These are phyloP conservation scores for Zosterops lateralis DNA, from an alignment of 2,113 vertebrate species.

Conservation along the genomic window DNA sequence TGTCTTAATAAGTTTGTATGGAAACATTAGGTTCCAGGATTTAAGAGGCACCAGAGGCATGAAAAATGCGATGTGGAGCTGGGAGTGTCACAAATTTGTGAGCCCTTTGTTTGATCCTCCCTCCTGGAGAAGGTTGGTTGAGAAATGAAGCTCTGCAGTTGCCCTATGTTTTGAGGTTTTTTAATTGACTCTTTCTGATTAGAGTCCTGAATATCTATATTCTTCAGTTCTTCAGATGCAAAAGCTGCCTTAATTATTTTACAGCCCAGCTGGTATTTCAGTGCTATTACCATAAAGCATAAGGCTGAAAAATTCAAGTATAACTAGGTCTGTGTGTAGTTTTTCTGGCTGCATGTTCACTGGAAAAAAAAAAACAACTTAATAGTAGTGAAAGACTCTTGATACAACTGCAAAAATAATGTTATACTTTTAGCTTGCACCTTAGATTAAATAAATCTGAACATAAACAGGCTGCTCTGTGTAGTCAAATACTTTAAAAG, in stretches of 20 bases:
- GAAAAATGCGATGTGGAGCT: neutral
- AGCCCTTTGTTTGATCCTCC: accelerated
- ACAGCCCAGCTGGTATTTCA: neutral
- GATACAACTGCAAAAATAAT: neutral
- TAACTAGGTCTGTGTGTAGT: accelerated
- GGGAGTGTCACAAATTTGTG: neutral
- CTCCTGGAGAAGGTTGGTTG: accelerated
- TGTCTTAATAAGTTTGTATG: neutral
- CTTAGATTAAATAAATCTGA: neutral
- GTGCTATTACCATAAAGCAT: neutral
- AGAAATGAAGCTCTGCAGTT: neutral
- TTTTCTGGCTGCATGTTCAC: neutral
- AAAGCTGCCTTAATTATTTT: neutral
- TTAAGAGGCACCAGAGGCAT: neutral
- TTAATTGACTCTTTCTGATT: neutral
- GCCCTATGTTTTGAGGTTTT: accelerated
- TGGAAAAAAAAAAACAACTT: neutral
- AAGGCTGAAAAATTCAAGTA: neutral
- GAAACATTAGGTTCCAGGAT: accelerated
- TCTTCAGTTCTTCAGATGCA: neutral
- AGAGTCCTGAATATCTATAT: neutral
- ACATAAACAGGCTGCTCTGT: accelerated
- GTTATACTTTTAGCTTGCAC: neutral
- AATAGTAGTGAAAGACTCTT: neutral
- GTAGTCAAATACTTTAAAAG: neutral